These are phyloP conservation scores for Scrobipalpa costella DNA, from an alignment of 2,888 invertebrate genomes.

Conservation along the genomic window DNA sequence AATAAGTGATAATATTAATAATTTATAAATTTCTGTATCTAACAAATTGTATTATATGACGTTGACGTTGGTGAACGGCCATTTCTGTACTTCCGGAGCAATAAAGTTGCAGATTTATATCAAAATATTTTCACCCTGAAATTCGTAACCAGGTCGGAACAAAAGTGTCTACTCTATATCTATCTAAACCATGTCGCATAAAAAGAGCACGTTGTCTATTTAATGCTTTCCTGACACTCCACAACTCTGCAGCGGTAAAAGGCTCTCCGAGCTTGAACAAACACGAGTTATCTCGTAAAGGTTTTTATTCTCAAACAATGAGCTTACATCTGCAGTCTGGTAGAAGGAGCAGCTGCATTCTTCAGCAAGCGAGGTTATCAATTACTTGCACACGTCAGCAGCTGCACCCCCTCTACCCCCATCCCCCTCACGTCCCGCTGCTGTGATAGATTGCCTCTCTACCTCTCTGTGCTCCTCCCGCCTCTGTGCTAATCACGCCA, in stretches of 20 bases:
- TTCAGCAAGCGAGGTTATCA: constrained; percentile 39
- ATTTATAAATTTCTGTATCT: no score
- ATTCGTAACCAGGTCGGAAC: no score
- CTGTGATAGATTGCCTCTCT: constrained; percentile 44
- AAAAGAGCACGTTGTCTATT: constrained; percentile 37
- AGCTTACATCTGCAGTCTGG: no score
- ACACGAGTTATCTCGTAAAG: constrained; percentile 4
- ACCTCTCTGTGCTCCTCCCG: constrained; percentile 23
- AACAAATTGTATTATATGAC: no score
- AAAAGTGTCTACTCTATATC: no score
- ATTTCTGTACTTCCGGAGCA: no score
- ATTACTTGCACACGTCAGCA: constrained; percentile 45
- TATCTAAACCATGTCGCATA: no score
- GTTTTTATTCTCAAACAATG: constrained; percentile 11
- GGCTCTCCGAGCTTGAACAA: not conserved
- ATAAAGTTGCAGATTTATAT: no score
- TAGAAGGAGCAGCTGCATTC: constrained; percentile 14
- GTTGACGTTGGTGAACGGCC: no score
- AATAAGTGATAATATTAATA: no score
- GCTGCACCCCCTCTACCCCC: constrained; percentile 33
- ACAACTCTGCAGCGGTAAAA: not conserved
- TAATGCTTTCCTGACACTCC: constrained; percentile 34
- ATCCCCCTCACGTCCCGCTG: constrained; percentile 32
- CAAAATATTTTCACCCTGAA: no score
- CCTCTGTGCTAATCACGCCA: constrained; percentile 28